phyloP scores from a whole-genome alignment of 2,797 vertebrate genomes.

The Sebastes steindachneri region DNA sequence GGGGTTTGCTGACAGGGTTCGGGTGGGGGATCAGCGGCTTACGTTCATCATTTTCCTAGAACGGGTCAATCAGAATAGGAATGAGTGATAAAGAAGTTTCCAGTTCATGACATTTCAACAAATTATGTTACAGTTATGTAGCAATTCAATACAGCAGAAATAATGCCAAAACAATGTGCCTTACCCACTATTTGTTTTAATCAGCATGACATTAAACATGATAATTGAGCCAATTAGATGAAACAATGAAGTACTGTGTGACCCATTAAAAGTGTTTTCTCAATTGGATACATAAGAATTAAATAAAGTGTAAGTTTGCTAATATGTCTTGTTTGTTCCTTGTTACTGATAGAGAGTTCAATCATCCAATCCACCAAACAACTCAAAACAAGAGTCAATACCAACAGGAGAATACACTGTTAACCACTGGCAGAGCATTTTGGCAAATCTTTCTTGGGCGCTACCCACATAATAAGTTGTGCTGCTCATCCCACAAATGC shows the following conservation, averaged over 20 bases:
- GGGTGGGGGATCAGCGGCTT: conserved; percentile 89
- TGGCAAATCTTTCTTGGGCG: no score
- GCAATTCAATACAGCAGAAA: background rate
- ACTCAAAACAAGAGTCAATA: no score
- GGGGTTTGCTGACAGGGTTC: conserved; percentile 89
- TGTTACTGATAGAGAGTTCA: no score
- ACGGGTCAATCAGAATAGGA: background rate
- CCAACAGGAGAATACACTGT: no score
- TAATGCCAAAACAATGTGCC: background rate
- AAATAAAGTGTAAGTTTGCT: background rate
- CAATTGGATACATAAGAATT: background rate
- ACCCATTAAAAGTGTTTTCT: background rate
- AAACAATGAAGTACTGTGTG: background rate
- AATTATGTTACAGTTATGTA: background rate
- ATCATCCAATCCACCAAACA: no score
- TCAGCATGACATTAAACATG: background rate
- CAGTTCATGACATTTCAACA: background rate
- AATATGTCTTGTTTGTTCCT: no score
- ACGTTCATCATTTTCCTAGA: conserved; percentile 86
- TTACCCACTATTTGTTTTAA: background rate
- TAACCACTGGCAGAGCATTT: no score
- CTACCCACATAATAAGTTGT: no score
- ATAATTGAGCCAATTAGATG: background rate
- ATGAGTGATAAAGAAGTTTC: background rate
- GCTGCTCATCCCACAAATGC: no score